Evolutionary conservation across 2,113 vertebrate genomes (phyloP).

Genomic region (Indicator maculatus): DNA sequence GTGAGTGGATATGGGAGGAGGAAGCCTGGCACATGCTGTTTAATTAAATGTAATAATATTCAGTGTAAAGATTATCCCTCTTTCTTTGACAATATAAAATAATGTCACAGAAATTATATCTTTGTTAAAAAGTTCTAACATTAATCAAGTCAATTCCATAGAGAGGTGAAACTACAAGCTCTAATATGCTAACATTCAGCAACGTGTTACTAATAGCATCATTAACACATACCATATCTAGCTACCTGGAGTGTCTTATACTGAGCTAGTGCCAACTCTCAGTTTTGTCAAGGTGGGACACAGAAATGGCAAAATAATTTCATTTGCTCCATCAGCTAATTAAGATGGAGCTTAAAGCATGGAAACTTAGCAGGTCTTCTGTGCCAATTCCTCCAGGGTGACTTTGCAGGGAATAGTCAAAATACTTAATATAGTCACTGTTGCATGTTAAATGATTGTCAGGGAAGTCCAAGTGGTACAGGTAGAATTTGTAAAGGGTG

Average conservation of each 20-base stretch:
- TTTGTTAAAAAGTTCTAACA: slow-evolving; percentile 62
- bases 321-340: slow-evolving; percentile 64
- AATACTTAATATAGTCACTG: slow-evolving; percentile 51
- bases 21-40: slow-evolving; percentile 32
- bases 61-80: slow-evolving; percentile 61
- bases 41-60: slow-evolving; percentile 73
- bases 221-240: slow-evolving; percentile 68
- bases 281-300: slow-evolving; percentile 67
- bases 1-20: not conserved
- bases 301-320: slow-evolving; percentile 67
- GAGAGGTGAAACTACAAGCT: slow-evolving; percentile 48
- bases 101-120: slow-evolving; percentile 55
- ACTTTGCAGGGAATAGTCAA: slow-evolving; percentile 64
- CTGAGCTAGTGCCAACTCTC: slow-evolving; percentile 53
- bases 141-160: slow-evolving; percentile 58
- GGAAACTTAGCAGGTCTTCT: slow-evolving; percentile 44
- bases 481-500: not conserved
- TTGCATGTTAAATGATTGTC: slow-evolving; percentile 51
- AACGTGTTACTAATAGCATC: slow-evolving; percentile 68
- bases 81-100: slow-evolving; percentile 63
- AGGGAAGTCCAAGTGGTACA: slow-evolving; percentile 17
- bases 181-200: slow-evolving; percentile 60
- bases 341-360: slow-evolving; percentile 66
- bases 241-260: slow-evolving; percentile 28
- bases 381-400: slow-evolving; percentile 57